Percentiles rank a stretch among this genome's conserved stretches.
Conservation (phyloP, 1,140 invertebrate species). For the Leptinotarsa lineolata region DNA sequence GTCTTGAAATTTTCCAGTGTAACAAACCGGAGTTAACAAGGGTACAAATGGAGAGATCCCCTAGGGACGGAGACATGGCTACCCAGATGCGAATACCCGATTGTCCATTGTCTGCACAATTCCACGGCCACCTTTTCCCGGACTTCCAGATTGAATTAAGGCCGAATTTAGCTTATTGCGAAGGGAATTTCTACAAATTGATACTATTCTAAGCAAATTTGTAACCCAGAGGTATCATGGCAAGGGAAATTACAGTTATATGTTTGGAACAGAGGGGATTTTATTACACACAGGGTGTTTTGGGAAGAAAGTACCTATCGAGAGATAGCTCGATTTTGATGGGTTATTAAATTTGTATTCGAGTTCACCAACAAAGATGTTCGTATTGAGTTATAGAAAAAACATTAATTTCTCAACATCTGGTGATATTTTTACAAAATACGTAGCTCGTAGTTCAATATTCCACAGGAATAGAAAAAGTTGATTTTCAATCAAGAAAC, state of each 20-base stretch:
- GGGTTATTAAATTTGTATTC: too few relatives aligned
- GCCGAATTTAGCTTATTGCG: conserved; percentile 41
- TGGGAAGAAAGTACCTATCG: too few relatives aligned
- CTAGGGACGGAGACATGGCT: conserved; percentile 29
- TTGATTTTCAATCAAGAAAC: too few relatives aligned
- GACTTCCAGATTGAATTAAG: conserved; percentile 38
- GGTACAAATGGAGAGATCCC: conserved; percentile 39
- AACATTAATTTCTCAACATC: too few relatives aligned
- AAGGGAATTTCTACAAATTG: conserved; percentile 33
- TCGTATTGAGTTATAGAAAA: too few relatives aligned
- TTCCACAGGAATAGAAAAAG: too few relatives aligned
- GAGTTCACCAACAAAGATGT: too few relatives aligned
- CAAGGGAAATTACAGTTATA: background rate
- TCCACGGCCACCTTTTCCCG: conserved; percentile 35
- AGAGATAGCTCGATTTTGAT: too few relatives aligned
- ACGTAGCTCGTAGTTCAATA: too few relatives aligned
- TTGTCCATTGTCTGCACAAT: conserved; percentile 44
- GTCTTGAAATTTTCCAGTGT: conserved; percentile 45
- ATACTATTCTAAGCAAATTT: conserved; percentile 31
- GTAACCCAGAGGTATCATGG: conserved; percentile 27
- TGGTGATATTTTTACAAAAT: too few relatives aligned
- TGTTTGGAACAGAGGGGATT: background rate
- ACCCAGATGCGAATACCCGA: conserved; percentile 43
- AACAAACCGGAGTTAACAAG: conserved; percentile 46
- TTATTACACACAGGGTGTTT: too few relatives aligned